Evolutionary conservation across 2,113 vertebrate genomes (phyloP), one percentile per base, ranked within the genome.

Genomic region (Pandion haliaetus): DNA sequence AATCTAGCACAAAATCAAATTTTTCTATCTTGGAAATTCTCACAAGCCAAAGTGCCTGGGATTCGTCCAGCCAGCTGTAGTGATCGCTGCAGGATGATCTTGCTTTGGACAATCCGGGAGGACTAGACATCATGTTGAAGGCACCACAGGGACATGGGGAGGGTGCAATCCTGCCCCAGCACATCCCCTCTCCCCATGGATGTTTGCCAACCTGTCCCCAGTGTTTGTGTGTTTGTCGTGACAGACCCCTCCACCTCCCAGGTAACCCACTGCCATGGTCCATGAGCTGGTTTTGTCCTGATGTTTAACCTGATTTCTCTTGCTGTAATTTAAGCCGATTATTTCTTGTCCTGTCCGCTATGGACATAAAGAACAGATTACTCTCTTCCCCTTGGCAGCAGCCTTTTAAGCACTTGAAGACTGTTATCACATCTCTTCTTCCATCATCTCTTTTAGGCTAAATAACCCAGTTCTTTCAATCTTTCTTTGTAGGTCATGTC

Each of bases 401-500:
- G 69, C 87, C 92, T 96, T 96, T 96, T 96, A 96, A 97, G 95
- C 90, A 95, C 95, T 94, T 90, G 93, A 94, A 94, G 93, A 93
- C 93, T 95, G 96, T 96, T 97, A 96, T 94, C 96, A 88, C 95
- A 90, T 95, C 93, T 96, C 95, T 96, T 95, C 96, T 90, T 65
- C 96, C 96, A 96, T 97, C 96, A 96, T 95, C 95, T 95, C 96
- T 96, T 96, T 96, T 93, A 97, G 96, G 87, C 87, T 95, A 97
- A 96, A 97, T 96, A 96, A 97, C 96, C 96, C 95, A 95, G 72
- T 97, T 97, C 95, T 96, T 97, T 97, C 96, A 96, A 96, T 96
- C 96, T 95, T 94, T 49, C 93, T 97, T 97, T 97, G 95, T 97
- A 97, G 96, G 96, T 96, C 93, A 90, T 77, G 90, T 96, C 92